These are phyloP conservation scores for Hypothenemus hampei DNA, from an alignment of 1,140 invertebrate genomes.

Conservation along the genomic window DNA sequence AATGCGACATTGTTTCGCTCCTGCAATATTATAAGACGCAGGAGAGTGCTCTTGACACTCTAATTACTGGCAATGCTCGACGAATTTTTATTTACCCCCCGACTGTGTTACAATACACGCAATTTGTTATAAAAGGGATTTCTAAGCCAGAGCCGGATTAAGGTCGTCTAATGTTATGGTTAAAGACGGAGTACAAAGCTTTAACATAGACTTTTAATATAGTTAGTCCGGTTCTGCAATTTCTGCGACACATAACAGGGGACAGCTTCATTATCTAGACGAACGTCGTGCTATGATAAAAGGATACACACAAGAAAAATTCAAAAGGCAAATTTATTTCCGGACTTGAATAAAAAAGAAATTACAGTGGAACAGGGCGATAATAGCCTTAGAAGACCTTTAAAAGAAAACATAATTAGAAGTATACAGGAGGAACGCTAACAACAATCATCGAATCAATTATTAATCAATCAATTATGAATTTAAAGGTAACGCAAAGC, in stretches of 20 bases:
- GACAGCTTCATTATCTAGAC: constrained; percentile 38
- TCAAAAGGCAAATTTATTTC: constrained; percentile 43
- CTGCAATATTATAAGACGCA: constrained; percentile 15
- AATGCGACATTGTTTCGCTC: constrained; percentile 21
- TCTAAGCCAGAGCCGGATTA: too few species aligned
- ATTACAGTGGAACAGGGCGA: constrained; percentile 37
- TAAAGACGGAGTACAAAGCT: too few species aligned
- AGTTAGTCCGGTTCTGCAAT: neutral
- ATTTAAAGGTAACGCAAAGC: too few species aligned
- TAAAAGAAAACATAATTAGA: constrained; percentile 43
- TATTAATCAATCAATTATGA: too few species aligned
- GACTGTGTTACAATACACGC: constrained; percentile 42
- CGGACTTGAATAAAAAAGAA: constrained; percentile 34
- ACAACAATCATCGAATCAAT: too few species aligned
- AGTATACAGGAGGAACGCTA: constrained; percentile 39
- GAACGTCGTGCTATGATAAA: constrained; percentile 37
- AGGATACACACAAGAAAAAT: constrained; percentile 42
- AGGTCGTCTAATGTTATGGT: too few species aligned
- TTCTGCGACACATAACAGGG: constrained; percentile 12
- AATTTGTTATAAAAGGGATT: constrained; percentile 40
- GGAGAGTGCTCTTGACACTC: constrained; percentile 39
- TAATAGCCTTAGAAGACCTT: constrained; percentile 37
- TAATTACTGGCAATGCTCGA: constrained; percentile 35
- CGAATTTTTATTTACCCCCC: constrained; percentile 43
- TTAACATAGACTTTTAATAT: too few species aligned